Evolutionary conservation across 2,888 invertebrate species (phyloP).

Genomic region (Hoplodrina blanda): DNA sequence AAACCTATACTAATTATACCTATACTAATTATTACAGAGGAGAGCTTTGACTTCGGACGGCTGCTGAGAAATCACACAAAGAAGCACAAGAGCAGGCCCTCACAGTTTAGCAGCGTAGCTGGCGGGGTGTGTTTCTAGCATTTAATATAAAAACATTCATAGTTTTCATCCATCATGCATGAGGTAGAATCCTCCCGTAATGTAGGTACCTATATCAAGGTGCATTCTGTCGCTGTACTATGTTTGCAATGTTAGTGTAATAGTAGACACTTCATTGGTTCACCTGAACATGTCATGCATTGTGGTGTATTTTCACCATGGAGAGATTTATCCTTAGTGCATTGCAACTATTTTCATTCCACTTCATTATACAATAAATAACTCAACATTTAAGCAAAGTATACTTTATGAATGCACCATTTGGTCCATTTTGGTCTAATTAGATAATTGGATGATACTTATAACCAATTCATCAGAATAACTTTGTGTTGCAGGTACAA

Average conservation of each 20-base stretch:
- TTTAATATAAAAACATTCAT: constrained; percentile 50
- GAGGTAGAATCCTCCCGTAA: constrained; percentile 55
- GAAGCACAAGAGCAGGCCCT: constrained; percentile 81
- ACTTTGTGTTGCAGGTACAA: constrained; percentile 75
- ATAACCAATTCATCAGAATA: constrained; percentile 28
- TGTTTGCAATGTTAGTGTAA: constrained; percentile 34
- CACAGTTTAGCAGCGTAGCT: constrained; percentile 79
- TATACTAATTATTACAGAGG: constrained; percentile 74
- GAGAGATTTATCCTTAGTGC: neutral
- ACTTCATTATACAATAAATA: neutral
- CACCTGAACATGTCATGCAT: neutral
- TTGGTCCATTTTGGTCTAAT: neutral
- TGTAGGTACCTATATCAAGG: constrained; percentile 49
- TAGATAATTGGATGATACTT: constrained; percentile 1
- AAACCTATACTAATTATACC: constrained; percentile 42
- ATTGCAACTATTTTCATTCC: neutral
- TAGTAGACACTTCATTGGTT: neutral
- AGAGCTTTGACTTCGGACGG: constrained; percentile 79
- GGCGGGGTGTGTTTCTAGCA: constrained; percentile 78
- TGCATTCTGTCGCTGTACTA: constrained; percentile 46
- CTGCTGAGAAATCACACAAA: constrained; percentile 78
- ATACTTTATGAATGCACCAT: constrained; percentile 12
- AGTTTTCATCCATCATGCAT: constrained; percentile 66
- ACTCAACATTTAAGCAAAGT: constrained; percentile 24
- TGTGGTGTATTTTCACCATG: neutral